Base-by-base conservation (phyloP, 2,113 vertebrate genomes). In the Embiotoca jacksoni region DNA sequence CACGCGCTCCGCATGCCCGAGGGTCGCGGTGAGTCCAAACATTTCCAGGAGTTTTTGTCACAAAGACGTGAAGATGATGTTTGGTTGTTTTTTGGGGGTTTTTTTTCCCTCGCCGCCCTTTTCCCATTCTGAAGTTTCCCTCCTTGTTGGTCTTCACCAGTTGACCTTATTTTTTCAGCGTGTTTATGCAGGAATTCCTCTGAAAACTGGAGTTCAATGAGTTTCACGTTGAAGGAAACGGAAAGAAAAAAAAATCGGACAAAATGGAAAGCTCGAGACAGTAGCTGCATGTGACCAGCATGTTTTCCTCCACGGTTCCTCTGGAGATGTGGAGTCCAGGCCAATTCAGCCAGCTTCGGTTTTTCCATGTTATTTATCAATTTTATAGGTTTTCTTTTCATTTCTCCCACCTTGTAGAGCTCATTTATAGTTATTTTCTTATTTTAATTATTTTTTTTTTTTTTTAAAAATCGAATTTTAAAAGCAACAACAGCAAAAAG, bases 21-120 rank as follows among this genome's bases (percentile, higher is more conserved):
- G 14, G 75, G 72, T 64, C 73, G 86, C 68, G 86, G 90, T 91
- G 7, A 70, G 90, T 78, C 15, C 3, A 52, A 30, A 41, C 14
- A 30, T 52, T 15, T 47, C 23, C 23, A 23, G 23, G 23, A 23
- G 23, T 23, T 23, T 23, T 23, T 23, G 23, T 23, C 23, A 23
- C 23, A 23, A 23, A 23, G 23, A 23, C 23, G 23, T 23, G 23
- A 23, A 23, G 23, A 23, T 23, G 23, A 23, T 23, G 23, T 23
- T 23, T 23, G 23, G 23, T 23, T 23, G 23, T 23, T 23, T n/a
- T n/a, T n/a, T n/a, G n/a, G n/a, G n/a, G n/a, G n/a, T 3, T 23
- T 16, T 11, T 4, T 16, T 11, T 32, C 2, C 15, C 3, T 33
- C 23, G 31, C 2, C 3, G 7, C 60, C 23, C 23, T 1, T 41